Percentiles rank a stretch among this genome's conserved stretches.
Evolutionary conservation across 2,888 invertebrate species (phyloP).

Genomic region (Philaethria dido): DNA sequence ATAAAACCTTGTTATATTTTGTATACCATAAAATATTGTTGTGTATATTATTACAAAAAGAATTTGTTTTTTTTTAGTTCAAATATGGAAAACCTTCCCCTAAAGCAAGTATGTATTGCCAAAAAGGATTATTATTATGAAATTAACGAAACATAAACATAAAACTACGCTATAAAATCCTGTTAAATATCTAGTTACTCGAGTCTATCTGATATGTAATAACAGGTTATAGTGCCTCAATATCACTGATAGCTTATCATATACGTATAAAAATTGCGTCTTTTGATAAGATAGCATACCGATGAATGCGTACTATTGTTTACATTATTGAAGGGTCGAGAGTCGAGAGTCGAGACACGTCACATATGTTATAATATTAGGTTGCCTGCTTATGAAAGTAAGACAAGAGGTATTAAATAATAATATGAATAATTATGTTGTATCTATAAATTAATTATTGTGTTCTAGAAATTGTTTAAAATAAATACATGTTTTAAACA

Average conservation of each 20-base stretch:
- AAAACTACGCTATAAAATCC: not conserved
- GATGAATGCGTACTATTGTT: slow-evolving; percentile 28
- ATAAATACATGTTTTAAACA: too few species aligned
- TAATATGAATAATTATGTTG: too few species aligned
- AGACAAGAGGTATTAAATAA: too few species aligned
- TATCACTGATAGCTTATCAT: slow-evolving; percentile 28
- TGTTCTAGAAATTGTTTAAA: too few species aligned
- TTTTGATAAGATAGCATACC: slow-evolving; percentile 34
- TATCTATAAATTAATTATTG: too few species aligned
- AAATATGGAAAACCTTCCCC: not conserved
- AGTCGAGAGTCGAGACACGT: not conserved
- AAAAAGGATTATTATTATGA: not conserved
- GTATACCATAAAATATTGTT: not conserved
- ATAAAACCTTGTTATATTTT: not conserved
- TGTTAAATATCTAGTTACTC: not conserved
- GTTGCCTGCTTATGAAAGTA: not conserved
- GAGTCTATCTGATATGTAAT: slow-evolving; percentile 12
- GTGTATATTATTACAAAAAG: too few species aligned
- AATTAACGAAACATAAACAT: not conserved
- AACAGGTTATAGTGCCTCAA: slow-evolving; percentile 12
- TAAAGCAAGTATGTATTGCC: too few species aligned
- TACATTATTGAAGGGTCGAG: slow-evolving; percentile 6
- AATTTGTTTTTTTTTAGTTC: not conserved
- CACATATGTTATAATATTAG: not conserved
- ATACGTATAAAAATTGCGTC: slow-evolving; percentile 32